These are phyloP conservation scores for Vulpes vulpes DNA, from an alignment of 2,113 vertebrate species.

Conservation along the genomic window DNA sequence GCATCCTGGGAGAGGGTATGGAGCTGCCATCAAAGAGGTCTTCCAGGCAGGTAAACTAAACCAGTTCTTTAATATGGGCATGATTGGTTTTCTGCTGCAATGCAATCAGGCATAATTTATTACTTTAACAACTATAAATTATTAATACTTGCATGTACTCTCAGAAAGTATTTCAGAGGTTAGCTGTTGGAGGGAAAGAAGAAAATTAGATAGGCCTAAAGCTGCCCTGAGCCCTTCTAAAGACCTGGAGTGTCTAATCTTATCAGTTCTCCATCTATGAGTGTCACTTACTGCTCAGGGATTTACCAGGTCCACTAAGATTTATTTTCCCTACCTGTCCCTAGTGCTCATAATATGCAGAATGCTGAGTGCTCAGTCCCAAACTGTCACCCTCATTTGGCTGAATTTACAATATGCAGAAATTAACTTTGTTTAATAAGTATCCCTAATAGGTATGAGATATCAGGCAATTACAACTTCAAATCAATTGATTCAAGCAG, in stretches of 20 bases:
- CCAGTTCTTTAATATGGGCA: not conserved
- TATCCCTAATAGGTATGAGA: not conserved
- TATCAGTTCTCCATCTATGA: not conserved
- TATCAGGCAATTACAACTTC: not conserved
- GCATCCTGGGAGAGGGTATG: not conserved
- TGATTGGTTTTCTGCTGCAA: constrained; percentile 8
- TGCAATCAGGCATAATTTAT: not conserved
- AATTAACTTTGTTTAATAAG: constrained; percentile 29
- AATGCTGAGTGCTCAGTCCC: not conserved
- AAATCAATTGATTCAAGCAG: not conserved
- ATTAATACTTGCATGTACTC: not conserved
- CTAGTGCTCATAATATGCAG: not conserved
- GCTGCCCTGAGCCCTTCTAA: not conserved
- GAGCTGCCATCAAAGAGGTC: not conserved
- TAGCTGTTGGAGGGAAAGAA: not conserved
- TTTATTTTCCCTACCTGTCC: not conserved
- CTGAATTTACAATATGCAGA: not conserved
- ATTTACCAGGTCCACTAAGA: not conserved
- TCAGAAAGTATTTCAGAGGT: not conserved
- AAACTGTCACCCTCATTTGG: not conserved
- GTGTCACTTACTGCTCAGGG: not conserved
- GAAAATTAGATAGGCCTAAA: not conserved
- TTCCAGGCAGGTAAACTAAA: not conserved
- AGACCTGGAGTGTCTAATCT: not conserved
- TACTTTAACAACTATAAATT: not conserved